Evolutionary conservation across 2,797 vertebrate species (phyloP).

Genomic region (Bucorvus abyssinicus): DNA sequence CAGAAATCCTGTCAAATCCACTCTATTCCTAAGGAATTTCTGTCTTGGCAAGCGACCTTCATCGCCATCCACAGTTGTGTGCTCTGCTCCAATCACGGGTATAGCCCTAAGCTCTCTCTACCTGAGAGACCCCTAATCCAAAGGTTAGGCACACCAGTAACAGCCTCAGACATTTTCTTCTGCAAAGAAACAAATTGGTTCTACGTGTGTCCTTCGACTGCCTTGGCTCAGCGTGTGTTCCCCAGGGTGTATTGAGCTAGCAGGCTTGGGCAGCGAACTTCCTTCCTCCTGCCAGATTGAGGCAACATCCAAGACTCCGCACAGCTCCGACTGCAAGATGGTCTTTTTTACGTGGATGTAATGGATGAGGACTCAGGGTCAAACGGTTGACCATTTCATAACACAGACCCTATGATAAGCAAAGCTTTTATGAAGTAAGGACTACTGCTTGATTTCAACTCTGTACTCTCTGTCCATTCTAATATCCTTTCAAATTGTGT

Average conservation of each 20-base stretch:
- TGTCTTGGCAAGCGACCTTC: background rate
- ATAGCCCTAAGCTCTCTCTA: background rate
- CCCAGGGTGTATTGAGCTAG: background rate
- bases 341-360: slow-evolving; percentile 56
- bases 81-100: background rate
- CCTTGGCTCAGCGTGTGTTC: background rate
- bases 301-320: slow-evolving; percentile 5
- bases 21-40: background rate
- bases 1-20: background rate
- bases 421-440: slow-evolving; percentile 53
- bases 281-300: slow-evolving; percentile 8
- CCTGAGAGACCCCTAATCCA: background rate
- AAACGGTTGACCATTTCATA: slow-evolving; percentile 58
- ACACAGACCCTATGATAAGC: slow-evolving; percentile 43
- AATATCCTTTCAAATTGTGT: slow-evolving; percentile 67
- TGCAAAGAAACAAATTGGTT: background rate
- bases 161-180: background rate
- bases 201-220: background rate
- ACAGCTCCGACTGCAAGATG: slow-evolving; percentile 4
- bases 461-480: slow-evolving; percentile 64
- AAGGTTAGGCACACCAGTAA: background rate
- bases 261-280: background rate
- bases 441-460: slow-evolving; percentile 61
- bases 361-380: slow-evolving; percentile 54
- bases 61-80: background rate